Base-by-base conservation (phyloP, 2,797 vertebrate genomes). In the Silurus aristotelis region DNA sequence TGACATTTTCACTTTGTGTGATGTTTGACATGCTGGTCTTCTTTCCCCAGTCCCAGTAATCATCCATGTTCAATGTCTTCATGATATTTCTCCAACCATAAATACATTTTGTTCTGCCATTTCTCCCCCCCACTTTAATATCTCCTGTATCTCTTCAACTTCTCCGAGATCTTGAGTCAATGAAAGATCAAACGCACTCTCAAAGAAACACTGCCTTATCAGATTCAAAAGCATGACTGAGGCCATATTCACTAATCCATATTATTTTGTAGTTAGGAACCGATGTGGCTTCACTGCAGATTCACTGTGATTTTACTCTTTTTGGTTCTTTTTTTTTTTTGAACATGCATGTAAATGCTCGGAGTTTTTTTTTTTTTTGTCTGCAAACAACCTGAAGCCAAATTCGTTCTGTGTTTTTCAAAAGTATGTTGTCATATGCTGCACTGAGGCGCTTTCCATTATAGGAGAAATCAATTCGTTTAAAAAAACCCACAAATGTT, bases 221-320 rank as follows among this genome's bases (percentile, higher is more conserved):
- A 84, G 87, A 90, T 89, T 88, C 73, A 87, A 84, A 89, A 91
- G 85, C 88, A 87, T 89, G 87, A 85, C 77, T 14, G 82, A 5
- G 83, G 82, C 85, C 86, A 83, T 88, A 73, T 68, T 82, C 85
- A 82, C 31, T 81, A 71, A 85, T 85, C 83, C 80, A 79, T 85
- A 77, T 87, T 82, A 82, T 88, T 76, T 71, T 84, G 66, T 84
- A 84, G 82, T 75, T 84, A 27, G 58, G 83, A 87, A 87, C 61
- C 75, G 80, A 83, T 79, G 80, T 73, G 85, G 85, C 84, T 90
- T 85, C 84, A 84, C 83, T 89, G 85, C 85, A 90, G 89, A 89
- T 90, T 91, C 91, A 91, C 91, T 92, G 91, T 92, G 91, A 92
- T 90, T 90, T 88, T 85, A 88, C 90, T 88, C 83, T 88, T 85